These are phyloP conservation scores for Ciconia boyciana DNA, from an alignment of 2,113 vertebrate species.

Conservation along the genomic window DNA sequence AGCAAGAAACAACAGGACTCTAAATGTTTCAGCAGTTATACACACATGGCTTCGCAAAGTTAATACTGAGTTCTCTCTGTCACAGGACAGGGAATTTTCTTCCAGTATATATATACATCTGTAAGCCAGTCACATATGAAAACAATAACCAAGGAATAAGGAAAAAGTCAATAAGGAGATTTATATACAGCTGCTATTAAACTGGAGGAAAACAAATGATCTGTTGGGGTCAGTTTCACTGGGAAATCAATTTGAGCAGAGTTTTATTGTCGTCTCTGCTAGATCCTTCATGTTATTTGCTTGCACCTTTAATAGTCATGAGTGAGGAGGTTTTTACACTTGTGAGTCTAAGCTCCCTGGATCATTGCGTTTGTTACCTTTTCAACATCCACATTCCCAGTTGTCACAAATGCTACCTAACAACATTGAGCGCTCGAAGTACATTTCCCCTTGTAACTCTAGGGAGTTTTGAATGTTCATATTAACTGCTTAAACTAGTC, in stretches of 20 bases:
- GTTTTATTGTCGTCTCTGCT: constrained; percentile 32
- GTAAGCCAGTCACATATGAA: constrained; percentile 44
- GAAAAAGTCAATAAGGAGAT: constrained; percentile 52
- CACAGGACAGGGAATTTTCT: neutral
- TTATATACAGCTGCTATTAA: constrained; percentile 62
- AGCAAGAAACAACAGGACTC: neutral
- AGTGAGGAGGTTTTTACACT: constrained; percentile 39
- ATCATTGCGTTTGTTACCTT: constrained; percentile 40
- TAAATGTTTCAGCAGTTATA: constrained; percentile 17
- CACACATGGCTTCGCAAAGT: neutral
- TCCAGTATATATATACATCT: neutral
- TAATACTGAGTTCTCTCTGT: neutral
- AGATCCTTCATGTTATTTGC: constrained; percentile 42
- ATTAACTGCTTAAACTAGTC: neutral
- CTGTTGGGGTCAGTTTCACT: constrained; percentile 25
- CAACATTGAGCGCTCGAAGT: neutral
- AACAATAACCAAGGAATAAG: constrained; percentile 47
- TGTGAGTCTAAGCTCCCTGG: constrained; percentile 30
- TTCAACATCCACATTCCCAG: constrained; percentile 43
- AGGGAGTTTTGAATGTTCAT: neutral
- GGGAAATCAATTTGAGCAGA: constrained; percentile 49
- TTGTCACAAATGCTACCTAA: constrained; percentile 37
- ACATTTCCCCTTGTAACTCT: constrained; percentile 12
- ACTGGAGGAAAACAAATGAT: constrained; percentile 43
- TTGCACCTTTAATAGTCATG: constrained; percentile 42